A percentile compares a stretch with the other conserved stretches of the same genome.
Evolutionary conservation across 1,140 invertebrate genomes (phyloP).

Genomic region (Zaprionus tsacasi): DNA sequence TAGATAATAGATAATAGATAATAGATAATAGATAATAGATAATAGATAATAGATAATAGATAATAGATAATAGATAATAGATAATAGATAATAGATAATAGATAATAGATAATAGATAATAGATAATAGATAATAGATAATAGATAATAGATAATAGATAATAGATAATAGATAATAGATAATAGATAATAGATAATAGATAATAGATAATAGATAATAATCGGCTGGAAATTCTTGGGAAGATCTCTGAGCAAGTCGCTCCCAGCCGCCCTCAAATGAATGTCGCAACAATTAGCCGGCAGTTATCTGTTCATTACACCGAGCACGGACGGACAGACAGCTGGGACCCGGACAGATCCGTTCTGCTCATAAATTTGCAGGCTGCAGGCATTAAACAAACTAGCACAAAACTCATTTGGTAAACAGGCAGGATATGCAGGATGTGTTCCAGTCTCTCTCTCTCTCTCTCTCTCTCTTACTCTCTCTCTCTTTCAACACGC

Average conservation of each 20-base stretch:
- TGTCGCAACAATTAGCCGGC: constrained; percentile 73
- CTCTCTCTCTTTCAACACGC: constrained; percentile 53
- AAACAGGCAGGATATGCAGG: constrained; percentile 75
- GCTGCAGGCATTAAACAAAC: constrained; percentile 67
- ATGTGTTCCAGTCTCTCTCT: constrained; percentile 8
- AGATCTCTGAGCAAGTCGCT: background rate
- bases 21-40: constrained; percentile 5
- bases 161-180: constrained; percentile 4
- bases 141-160: constrained; percentile 2
- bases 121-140: constrained; percentile 1
- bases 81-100: constrained; percentile 1
- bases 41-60: constrained; percentile 5
- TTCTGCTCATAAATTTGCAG: constrained; percentile 37
- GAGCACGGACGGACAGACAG: constrained; percentile 16
- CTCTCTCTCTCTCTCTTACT: constrained; percentile 5
- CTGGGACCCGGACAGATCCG: constrained; percentile 18
- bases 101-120: constrained; percentile 1
- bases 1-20: constrained; percentile 5
- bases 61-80: constrained; percentile 2
- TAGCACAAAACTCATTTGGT: constrained; percentile 77
- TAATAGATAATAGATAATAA: constrained; percentile 1
- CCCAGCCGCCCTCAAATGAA: constrained; percentile 1
- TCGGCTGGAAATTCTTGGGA: background rate
- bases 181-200: constrained; percentile 5
- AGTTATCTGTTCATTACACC: constrained; percentile 78